Conservation (phyloP, 2,797 vertebrate species). For the Apogon talboti region DNA sequence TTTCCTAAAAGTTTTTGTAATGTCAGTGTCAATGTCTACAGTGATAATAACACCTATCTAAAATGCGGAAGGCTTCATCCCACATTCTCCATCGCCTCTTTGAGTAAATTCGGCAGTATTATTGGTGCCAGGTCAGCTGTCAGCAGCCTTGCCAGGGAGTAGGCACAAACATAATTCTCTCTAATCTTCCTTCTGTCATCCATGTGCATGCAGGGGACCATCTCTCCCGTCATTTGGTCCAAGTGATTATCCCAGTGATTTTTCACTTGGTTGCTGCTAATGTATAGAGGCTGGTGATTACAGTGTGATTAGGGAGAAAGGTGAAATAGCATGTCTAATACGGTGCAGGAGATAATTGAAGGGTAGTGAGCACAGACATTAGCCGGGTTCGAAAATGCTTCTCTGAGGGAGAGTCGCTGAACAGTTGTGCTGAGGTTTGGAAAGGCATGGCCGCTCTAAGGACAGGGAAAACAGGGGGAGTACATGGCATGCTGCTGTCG, state of each 20-base stretch:
- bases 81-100: constrained; percentile 49
- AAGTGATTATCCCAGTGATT: constrained; percentile 82
- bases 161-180: constrained; percentile 82
- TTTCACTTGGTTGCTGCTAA: constrained; percentile 83
- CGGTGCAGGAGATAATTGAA: constrained; percentile 78
- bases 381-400: constrained; percentile 65
- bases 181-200: constrained; percentile 83
- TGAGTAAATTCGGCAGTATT: constrained; percentile 62
- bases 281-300: constrained; percentile 83
- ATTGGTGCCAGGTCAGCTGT: constrained; percentile 78
- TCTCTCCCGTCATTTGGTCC: constrained; percentile 78
- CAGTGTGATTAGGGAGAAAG: constrained; percentile 79
- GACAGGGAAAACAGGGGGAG: constrained; percentile 19
- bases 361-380: constrained; percentile 73
- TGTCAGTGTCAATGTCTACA: constrained; percentile 35
- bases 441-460: constrained; percentile 58
- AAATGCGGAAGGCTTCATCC: constrained; percentile 57
- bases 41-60: constrained; percentile 43
- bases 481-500: constrained; percentile 32
- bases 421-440: constrained; percentile 51
- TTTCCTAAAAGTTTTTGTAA: constrained; percentile 23
- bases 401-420: constrained; percentile 51
- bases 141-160: constrained; percentile 77
- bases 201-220: constrained; percentile 76
- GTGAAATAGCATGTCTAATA: constrained; percentile 83